phyloP scores from a whole-genome alignment of 2,113 vertebrate genomes.

The Macheiramphus alcinus region DNA sequence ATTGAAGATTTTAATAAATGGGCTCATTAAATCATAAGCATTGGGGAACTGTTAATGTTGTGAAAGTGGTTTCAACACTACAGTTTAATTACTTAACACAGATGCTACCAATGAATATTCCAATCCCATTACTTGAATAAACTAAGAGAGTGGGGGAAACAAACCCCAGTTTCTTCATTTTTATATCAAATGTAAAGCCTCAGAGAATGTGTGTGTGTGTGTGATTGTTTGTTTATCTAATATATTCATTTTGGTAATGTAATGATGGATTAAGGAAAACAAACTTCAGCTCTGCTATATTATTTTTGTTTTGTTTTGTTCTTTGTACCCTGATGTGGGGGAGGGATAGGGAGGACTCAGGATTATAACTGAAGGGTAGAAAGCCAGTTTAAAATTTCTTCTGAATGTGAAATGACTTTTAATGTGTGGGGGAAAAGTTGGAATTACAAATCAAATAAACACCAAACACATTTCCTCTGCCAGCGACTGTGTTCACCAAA shows the following conservation, averaged over 20 bases:
- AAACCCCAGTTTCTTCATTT: background rate
- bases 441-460: background rate
- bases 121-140: background rate
- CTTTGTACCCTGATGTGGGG: background rate
- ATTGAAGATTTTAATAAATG: background rate
- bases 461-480: background rate
- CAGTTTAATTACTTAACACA: constrained; percentile 23
- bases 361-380: background rate
- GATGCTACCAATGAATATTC: background rate
- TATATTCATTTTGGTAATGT: background rate
- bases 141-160: fast-evolving
- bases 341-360: background rate
- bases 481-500: background rate
- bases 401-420: background rate
- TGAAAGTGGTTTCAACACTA: background rate
- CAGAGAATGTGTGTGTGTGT: background rate
- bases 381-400: background rate
- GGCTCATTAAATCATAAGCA: background rate
- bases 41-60: background rate
- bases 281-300: background rate
- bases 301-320: background rate
- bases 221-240: background rate
- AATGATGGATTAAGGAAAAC: background rate
- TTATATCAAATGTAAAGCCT: background rate
- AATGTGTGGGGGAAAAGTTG: background rate